Base-by-base conservation (phyloP, 1,140 invertebrate genomes). In the Asobara japonica region DNA sequence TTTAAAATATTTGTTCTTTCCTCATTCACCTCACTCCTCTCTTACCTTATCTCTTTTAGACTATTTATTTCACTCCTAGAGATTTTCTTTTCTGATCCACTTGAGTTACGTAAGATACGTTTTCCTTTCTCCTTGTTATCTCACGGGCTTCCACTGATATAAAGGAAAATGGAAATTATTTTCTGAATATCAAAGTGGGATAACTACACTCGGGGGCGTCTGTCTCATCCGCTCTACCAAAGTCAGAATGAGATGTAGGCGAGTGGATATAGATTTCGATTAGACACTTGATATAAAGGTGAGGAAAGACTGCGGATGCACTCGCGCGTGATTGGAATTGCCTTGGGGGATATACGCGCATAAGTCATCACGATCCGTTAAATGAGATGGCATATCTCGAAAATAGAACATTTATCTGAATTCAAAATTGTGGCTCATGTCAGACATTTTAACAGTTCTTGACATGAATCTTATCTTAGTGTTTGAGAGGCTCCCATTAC, bases 21-120 rank as follows among this genome's bases (percentile, higher is more conserved):
- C 11, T 11, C 18, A 56, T 56, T 56, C 22, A 25, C 22, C 25
- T 13, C 13, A 56, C 8, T 56, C 51, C 8, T 22, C 18, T 56
- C 25, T 18, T 18, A 25, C 20, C 13, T 56, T 22, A 27, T 56
- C 22, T 56, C 18, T 27, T 20, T 56, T 22, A 25, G n/a, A 56
- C 51, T 25, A 56, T 56, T 56, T 56, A 56, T 56, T 56, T 22
- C 22, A 27, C 51, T 27, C 22, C 18, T 56, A 25, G 22, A 56
- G 51, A 25, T 56, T 56, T 56, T 56, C 51, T 56, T 56, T 51
- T 56, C 51, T 56, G 51, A 56, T 56, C 22, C 51, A 56, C 51
- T 25, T 56, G 51, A 56, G 13, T 22, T 56, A 56, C 51, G 22
- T 56, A 56, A 27, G 22, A 56, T 27, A 56, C 20, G 51, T 56